Conservation (phyloP, 2,797 vertebrate species). For the Neosilurus hyrtlii region DNA sequence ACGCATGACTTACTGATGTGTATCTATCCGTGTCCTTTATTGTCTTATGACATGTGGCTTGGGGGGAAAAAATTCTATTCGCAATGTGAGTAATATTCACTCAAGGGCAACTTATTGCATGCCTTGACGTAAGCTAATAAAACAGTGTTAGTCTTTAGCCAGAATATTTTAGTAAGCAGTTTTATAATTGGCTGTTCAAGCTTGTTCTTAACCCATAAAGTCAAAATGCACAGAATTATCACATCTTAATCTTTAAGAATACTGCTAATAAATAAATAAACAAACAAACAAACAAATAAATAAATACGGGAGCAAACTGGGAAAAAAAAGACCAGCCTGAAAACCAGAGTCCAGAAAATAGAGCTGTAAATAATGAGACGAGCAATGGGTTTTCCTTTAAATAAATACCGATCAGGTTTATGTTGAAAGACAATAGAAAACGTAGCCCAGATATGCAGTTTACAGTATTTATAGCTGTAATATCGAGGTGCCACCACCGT, state of each 20-base stretch:
- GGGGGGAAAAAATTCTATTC: slow-evolving; percentile 56
- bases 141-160: slow-evolving; percentile 71
- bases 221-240: slow-evolving; percentile 75
- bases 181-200: slow-evolving; percentile 78
- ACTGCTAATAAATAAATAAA: background rate
- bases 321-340: slow-evolving; percentile 67
- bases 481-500: slow-evolving; percentile 99
- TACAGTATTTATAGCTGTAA: slow-evolving; percentile 99
- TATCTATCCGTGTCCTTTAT: background rate
- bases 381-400: slow-evolving; percentile 99
- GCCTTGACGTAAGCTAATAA: slow-evolving; percentile 59
- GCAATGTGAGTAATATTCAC: slow-evolving; percentile 75
- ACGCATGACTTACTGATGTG: background rate
- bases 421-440: slow-evolving; percentile 99
- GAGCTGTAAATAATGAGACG: slow-evolving; percentile 98
- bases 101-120: slow-evolving; percentile 75
- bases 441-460: slow-evolving; percentile 99
- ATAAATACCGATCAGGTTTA: slow-evolving; percentile 99
- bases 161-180: slow-evolving; percentile 81
- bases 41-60: background rate
- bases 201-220: slow-evolving; percentile 76
- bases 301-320: slow-evolving; percentile 43
- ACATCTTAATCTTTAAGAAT: slow-evolving; percentile 68
- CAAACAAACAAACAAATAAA: too few species aligned
- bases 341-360: slow-evolving; percentile 81